A percentile compares a stretch with the other conserved stretches of the same genome.
Evolutionary conservation across 2,888 invertebrate species (phyloP).

Genomic region (Eristalis pertinax): DNA sequence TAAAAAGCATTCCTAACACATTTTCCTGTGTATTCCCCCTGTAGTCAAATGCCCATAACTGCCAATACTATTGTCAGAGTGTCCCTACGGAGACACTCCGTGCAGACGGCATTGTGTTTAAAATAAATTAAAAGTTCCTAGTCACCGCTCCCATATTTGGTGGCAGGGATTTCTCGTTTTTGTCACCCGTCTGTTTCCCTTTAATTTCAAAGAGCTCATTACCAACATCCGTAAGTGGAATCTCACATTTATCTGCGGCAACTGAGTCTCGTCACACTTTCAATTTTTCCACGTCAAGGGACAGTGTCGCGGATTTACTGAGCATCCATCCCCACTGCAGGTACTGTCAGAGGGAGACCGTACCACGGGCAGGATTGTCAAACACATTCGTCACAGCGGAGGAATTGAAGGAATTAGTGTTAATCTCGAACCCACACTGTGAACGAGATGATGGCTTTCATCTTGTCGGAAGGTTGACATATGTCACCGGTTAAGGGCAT

Average conservation of each 20-base stretch:
- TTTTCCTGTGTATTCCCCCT: conserved; percentile 27
- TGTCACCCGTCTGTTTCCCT: conserved; percentile 43
- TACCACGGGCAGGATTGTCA: conserved; percentile 32
- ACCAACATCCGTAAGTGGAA: conserved; percentile 58
- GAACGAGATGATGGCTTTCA: not conserved
- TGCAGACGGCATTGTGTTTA: conserved; percentile 48
- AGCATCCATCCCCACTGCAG: conserved; percentile 8
- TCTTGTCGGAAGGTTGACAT: conserved; percentile 1
- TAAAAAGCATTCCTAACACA: conserved; percentile 23
- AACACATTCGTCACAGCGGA: conserved; percentile 50
- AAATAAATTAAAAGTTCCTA: conserved; percentile 65
- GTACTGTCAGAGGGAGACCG: conserved; percentile 1
- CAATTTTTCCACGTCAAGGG: conserved; percentile 62
- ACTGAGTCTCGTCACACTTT: conserved; percentile 57
- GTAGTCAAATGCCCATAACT: conserved; percentile 49
- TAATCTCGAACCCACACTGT: conserved; percentile 3
- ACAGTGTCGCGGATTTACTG: conserved; percentile 39
- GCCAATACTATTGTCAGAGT: conserved; percentile 46
- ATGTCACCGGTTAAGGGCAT: not conserved
- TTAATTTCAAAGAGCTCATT: conserved; percentile 65
- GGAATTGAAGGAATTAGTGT: conserved; percentile 14
- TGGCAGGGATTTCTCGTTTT: conserved; percentile 41
- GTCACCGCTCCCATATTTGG: conserved; percentile 64
- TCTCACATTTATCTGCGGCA: conserved; percentile 34
- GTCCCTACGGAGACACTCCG: conserved; percentile 38